Evolutionary conservation across 2,113 vertebrate genomes (phyloP), one percentile per base, ranked within the genome.

Genomic region (Halichoeres trimaculatus): DNA sequence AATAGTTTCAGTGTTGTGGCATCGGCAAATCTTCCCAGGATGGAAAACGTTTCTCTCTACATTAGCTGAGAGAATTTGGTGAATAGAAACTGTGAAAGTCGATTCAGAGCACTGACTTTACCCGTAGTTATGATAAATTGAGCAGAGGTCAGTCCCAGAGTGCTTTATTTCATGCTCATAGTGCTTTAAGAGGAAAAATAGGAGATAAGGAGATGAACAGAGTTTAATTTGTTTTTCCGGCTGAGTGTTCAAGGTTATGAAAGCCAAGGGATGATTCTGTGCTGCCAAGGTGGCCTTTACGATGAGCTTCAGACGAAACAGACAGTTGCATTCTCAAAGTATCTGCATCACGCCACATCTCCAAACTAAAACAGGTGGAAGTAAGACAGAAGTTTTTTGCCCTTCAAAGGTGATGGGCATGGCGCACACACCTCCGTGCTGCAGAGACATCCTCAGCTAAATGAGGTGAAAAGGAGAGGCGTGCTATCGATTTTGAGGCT

Each of bases 401-500:
- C 71, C 74, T 74, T 74, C 23, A 51, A 66, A 69, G 56, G 71
- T 56, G 76, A 80, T 4, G 11, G 26, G 14, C 53, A 54, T 40
- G 58, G 8, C 51, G 13, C 12, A 30, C 43, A 45, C 43, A 45
- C 43, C 23, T 2, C 22, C 56, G 8, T 4, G 9, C 20, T 62
- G 59, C 71, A 45, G 59, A n/a, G 23, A 56, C 76, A 51, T 51
- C 61, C 40, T 12, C 23, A 40, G 59, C 59, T 58, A 68, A 74
- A 63, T 26, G 66, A 63, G 8, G 59, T n/a, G 76, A 20, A 45
- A 64, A 53, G 61, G 30, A 73, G 58, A 66, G 69, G 51, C 19
- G 17, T 34, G 40, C 8, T 34, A 80, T 78, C 34, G 76, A 84
- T 87, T n/a, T 78, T 47, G 36, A 62, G 56, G 65, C 84, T 65